Percentiles rank a stretch among this genome's conserved stretches.
Conservation (phyloP, 92 coral and sea anemone genomes). For the Parazoanthus swiftii region DNA sequence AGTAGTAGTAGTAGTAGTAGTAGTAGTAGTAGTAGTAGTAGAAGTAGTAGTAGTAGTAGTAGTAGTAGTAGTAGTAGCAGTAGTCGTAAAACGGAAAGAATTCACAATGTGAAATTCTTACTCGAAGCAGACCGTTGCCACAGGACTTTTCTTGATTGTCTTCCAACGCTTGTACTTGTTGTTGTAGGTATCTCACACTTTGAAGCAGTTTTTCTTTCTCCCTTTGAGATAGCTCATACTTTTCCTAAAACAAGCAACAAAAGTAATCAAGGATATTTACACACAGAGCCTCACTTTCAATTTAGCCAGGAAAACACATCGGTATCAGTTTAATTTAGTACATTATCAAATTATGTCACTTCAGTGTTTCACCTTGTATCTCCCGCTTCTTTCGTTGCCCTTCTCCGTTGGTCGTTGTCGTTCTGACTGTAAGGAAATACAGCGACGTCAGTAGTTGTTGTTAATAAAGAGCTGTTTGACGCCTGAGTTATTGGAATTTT, state of each 20-base stretch:
- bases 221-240: conserved; percentile 57
- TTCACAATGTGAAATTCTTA: too few relatives aligned
- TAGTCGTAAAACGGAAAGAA: too few relatives aligned
- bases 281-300: too few relatives aligned
- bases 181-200: conserved; percentile 63
- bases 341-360: too few relatives aligned
- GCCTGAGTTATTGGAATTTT: neutral
- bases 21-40: too few relatives aligned
- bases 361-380: neutral
- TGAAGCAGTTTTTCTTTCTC: conserved; percentile 68
- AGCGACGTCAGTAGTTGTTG: neutral
- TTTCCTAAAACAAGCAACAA: conserved; percentile 42
- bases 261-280: too few relatives aligned
- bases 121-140: neutral
- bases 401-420: neutral
- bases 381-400: neutral
- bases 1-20: too few relatives aligned
- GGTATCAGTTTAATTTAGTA: too few relatives aligned
- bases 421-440: conserved; percentile 7
- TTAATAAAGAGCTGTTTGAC: neutral
- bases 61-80: too few relatives aligned
- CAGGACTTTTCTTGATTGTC: conserved; percentile 37
- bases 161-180: conserved; percentile 63
- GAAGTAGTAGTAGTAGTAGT: too few relatives aligned
- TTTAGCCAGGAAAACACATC: too few relatives aligned